Percentiles rank a stretch among this genome's conserved stretches.
Evolutionary conservation across 2,888 invertebrate genomes (phyloP).

Genomic region (Euplexia lucipara): DNA sequence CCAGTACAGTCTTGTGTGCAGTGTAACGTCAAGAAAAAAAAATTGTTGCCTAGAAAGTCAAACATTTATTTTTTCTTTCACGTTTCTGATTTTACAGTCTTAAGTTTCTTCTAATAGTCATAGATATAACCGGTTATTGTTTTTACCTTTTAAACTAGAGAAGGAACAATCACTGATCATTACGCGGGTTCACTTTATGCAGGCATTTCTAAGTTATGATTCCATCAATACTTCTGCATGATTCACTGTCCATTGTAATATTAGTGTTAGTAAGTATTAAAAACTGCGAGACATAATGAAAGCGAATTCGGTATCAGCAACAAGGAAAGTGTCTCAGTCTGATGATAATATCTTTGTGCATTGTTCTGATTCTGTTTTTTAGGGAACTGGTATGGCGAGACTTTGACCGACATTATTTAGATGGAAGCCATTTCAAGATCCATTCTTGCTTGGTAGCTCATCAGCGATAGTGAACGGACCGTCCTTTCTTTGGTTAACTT

Average conservation of each 20-base stretch:
- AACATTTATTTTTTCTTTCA: too few species aligned
- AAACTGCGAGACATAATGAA: slow-evolving; percentile 58
- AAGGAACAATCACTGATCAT: too few species aligned
- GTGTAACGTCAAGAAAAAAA: too few species aligned
- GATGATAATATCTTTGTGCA: slow-evolving; percentile 42
- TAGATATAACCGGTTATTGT: too few species aligned
- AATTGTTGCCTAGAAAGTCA: too few species aligned
- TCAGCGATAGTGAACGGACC: neutral
- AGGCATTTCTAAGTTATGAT: too few species aligned
- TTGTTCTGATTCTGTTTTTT: slow-evolving; percentile 41
- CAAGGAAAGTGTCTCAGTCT: slow-evolving; percentile 57
- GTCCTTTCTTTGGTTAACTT: neutral
- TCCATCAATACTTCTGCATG: slow-evolving; percentile 39
- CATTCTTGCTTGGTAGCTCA: slow-evolving; percentile 20
- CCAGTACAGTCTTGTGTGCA: too few species aligned
- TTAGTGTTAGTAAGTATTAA: slow-evolving; percentile 26
- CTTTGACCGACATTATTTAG: slow-evolving; percentile 38
- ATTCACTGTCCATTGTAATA: slow-evolving; percentile 15
- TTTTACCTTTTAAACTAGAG: too few species aligned
- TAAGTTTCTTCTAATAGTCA: too few species aligned
- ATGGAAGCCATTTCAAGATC: slow-evolving; percentile 22
- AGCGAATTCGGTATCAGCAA: slow-evolving; percentile 54
- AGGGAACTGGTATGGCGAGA: slow-evolving; percentile 19
- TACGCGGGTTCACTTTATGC: too few species aligned
- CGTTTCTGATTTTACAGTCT: too few species aligned